Evolutionary conservation across 2,888 invertebrate species (phyloP), one percentile per base, ranked within the genome.

Genomic region (Epistrophe grossulariae): DNA sequence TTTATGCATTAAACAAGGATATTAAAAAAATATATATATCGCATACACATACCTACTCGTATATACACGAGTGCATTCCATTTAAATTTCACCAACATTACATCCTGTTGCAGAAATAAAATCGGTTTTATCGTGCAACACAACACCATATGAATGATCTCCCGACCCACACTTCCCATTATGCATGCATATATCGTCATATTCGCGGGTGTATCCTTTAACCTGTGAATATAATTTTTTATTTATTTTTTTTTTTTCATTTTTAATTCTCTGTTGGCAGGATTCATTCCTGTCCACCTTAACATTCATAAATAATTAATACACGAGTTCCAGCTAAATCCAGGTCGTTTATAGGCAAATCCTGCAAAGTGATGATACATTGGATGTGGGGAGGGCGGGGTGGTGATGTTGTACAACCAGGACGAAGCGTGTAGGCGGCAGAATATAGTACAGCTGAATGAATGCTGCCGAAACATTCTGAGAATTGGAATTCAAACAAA

Each of bases 401-500:
- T 2, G 6, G 6, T 4, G 24, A 15, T 55, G 24, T 31, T 35
- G 28, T 24, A 45, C 9, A n/a, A 28, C 6, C 10, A 68, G 60
- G 70, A 38, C 52, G 24, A 45, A 17, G 19, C 9, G 15, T 4
- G 11, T 24, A 17, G 59, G 68, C 35, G 31, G 57, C 52, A 59
- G 66, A 52, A 24, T 50, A 24, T 50, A 24, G 62, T 71, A 28
- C 11, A 64, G 76, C 70, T 66, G 73, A 52, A 84, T 84, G 70
- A 84, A 84, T 79, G 79, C 64, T 76, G 52, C 71, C 79, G 76
- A 82, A 83, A 85, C 78, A 85, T 85, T 85, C 81, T 74, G 78
- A 78, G 89, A 89, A 90, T 89, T 89, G 90, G 90, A 90, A 90
- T 90, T 90, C 90, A 90, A 90, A 90, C 90, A 89, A 90, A 90